Evolutionary conservation across 2,113 vertebrate species (phyloP).

Genomic region (Gadus macrocephalus): DNA sequence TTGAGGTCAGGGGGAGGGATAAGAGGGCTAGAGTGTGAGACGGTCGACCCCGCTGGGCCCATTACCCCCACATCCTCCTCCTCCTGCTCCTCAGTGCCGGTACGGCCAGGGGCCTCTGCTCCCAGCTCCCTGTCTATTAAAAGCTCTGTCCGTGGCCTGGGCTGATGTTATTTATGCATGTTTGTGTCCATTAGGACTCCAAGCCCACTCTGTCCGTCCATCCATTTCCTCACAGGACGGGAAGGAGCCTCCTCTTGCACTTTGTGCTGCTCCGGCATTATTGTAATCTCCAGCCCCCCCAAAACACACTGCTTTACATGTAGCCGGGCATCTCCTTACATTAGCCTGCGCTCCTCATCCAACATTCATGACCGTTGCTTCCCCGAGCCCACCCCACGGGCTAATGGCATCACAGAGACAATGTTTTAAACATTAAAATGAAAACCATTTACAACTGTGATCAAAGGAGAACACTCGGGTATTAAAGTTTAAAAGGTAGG

Average conservation of each 20-base stretch:
- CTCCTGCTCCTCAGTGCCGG: slow-evolving; percentile 31
- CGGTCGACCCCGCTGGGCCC: slow-evolving; percentile 60
- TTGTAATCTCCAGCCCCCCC: slow-evolving; percentile 84
- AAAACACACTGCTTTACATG: slow-evolving; percentile 84
- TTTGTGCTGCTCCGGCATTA: slow-evolving; percentile 80
- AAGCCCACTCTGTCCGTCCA: slow-evolving; percentile 76
- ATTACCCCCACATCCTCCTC: slow-evolving; percentile 64
- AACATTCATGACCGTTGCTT: slow-evolving; percentile 89
- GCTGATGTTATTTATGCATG: slow-evolving; percentile 87
- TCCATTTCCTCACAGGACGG: slow-evolving; percentile 67
- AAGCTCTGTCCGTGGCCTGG: slow-evolving; percentile 67
- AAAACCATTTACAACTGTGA: slow-evolving; percentile 97
- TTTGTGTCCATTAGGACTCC: slow-evolving; percentile 98
- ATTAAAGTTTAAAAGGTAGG: slow-evolving; percentile 89
- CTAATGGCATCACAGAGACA: slow-evolving; percentile 93
- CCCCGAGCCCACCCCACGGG: slow-evolving; percentile 76
- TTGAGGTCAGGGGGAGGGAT: slow-evolving; percentile 30
- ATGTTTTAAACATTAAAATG: slow-evolving; percentile 99
- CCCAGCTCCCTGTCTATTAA: slow-evolving; percentile 59
- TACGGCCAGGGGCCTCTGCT: slow-evolving; percentile 49
- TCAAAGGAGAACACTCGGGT: slow-evolving; percentile 88
- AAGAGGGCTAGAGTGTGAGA: slow-evolving; percentile 63
- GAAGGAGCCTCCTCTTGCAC: slow-evolving; percentile 53
- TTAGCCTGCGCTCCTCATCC: slow-evolving; percentile 84
- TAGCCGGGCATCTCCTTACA: slow-evolving; percentile 90